phyloP scores from a whole-genome alignment of 2,888 invertebrate genomes.

The Uloborus plumipes region DNA sequence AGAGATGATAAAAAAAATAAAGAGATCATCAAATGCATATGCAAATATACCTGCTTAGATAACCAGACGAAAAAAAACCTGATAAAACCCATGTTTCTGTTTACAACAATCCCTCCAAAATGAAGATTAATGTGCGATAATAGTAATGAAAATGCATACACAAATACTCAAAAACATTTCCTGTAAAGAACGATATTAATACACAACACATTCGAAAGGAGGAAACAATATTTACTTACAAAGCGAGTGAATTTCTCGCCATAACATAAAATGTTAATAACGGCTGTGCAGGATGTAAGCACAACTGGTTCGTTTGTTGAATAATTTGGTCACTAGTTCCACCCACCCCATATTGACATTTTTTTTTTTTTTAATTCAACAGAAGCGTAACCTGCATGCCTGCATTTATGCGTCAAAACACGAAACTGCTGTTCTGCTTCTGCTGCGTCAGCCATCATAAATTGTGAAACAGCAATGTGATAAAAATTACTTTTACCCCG shows the following conservation, averaged over 20 bases:
- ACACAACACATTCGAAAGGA: no score
- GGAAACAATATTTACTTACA: no score
- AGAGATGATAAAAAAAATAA: no score
- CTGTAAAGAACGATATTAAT: no score
- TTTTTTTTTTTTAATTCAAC: slow-evolving; percentile 42
- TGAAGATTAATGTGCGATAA: no score
- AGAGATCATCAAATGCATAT: no score
- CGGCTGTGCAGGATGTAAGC: not conserved
- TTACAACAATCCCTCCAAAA: no score
- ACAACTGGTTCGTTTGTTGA: slow-evolving; percentile 1
- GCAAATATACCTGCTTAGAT: no score
- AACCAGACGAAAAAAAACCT: no score
- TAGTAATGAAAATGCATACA: no score
- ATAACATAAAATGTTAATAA: not conserved
- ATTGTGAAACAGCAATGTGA: slow-evolving; percentile 29
- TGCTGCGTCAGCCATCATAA: slow-evolving; percentile 63
- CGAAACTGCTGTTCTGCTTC: slow-evolving; percentile 20
- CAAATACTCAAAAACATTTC: no score
- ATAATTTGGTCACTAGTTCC: not conserved
- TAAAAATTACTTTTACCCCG: not conserved
- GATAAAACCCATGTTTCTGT: no score
- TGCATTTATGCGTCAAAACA: slow-evolving; percentile 51
- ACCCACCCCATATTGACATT: slow-evolving; percentile 21
- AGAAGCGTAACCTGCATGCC: slow-evolving; percentile 30
- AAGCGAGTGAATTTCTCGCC: slow-evolving; percentile 1